A percentile compares a stretch with the other conserved stretches of the same genome.
These are phyloP conservation scores for Chionomys nivalis DNA, from an alignment of 2,113 vertebrate genomes.

Conservation along the genomic window DNA sequence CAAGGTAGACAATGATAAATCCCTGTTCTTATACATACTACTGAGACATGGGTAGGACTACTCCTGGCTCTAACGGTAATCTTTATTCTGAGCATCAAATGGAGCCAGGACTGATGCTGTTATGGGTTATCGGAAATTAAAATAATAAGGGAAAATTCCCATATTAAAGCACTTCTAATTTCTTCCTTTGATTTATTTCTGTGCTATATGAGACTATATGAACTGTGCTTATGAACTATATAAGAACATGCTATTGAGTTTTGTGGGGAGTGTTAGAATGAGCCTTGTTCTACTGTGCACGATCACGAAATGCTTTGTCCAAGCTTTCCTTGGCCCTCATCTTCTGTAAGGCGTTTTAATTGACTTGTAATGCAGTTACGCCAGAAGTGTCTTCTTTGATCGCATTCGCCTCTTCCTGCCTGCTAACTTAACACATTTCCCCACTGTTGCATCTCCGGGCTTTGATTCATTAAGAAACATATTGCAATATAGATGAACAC, in stretches of 20 bases:
- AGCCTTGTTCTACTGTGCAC: not conserved
- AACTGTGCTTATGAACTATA: not conserved
- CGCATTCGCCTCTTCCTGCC: not conserved
- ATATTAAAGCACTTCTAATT: not conserved
- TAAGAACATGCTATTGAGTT: not conserved
- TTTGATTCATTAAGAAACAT: not conserved
- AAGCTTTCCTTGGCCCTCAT: not conserved
- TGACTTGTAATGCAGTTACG: not conserved
- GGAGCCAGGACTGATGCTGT: not conserved
- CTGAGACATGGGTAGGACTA: not conserved
- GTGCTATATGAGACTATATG: not conserved
- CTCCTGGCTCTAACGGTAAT: not conserved
- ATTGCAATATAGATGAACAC: conserved; percentile 43
- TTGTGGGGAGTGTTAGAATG: not conserved
- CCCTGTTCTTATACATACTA: not conserved
- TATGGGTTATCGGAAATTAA: conserved; percentile 34
- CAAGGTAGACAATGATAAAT: not conserved
- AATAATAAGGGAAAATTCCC: not conserved
- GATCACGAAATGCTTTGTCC: not conserved
- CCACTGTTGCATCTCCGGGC: not conserved
- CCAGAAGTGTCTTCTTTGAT: not conserved
- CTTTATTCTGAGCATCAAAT: conserved; percentile 8
- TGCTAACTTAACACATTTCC: not conserved
- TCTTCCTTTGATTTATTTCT: not conserved
- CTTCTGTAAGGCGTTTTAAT: conserved; percentile 7